These are phyloP conservation scores for Choloepus hoffmanni DNA, from an alignment of 2,113 vertebrate species.

Conservation along the genomic window DNA sequence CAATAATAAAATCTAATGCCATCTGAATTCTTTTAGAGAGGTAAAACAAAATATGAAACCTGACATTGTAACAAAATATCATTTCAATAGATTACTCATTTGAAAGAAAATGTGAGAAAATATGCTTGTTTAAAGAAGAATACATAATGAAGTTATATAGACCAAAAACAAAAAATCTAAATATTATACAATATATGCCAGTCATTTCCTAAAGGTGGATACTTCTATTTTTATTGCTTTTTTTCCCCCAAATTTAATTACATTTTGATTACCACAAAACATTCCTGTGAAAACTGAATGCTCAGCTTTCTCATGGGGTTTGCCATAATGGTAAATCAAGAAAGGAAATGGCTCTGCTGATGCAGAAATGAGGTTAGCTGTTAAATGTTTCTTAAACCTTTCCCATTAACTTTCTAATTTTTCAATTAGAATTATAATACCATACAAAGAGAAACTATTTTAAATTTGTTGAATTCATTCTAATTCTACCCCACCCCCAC, in stretches of 20 bases:
- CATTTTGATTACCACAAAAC: conserved; percentile 38
- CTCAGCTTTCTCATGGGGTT: conserved; percentile 50
- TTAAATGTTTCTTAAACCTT: conserved; percentile 35
- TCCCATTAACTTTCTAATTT: conserved; percentile 46
- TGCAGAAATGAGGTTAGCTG: conserved; percentile 34
- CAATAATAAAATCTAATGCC: conserved; percentile 46
- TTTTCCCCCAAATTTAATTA: conserved; percentile 46
- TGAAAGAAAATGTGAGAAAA: not conserved
- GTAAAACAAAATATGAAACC: conserved; percentile 28
- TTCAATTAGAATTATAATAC: conserved; percentile 44
- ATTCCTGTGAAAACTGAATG: not conserved
- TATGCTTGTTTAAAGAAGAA: not conserved
- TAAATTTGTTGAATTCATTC: conserved; percentile 32
- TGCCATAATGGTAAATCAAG: conserved; percentile 53
- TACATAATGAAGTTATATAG: not conserved
- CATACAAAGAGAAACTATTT: conserved; percentile 36
- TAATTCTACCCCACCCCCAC: not conserved
- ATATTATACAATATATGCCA: not conserved
- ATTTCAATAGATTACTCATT: conserved; percentile 7
- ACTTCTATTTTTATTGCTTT: not conserved
- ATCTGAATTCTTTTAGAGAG: not conserved
- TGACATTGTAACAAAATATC: not conserved
- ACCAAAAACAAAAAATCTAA: not conserved
- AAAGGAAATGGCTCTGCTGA: conserved; percentile 56
- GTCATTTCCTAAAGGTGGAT: conserved; percentile 14